phyloP scores from a whole-genome alignment of 2,113 vertebrate genomes.

The Elephas maximus region DNA sequence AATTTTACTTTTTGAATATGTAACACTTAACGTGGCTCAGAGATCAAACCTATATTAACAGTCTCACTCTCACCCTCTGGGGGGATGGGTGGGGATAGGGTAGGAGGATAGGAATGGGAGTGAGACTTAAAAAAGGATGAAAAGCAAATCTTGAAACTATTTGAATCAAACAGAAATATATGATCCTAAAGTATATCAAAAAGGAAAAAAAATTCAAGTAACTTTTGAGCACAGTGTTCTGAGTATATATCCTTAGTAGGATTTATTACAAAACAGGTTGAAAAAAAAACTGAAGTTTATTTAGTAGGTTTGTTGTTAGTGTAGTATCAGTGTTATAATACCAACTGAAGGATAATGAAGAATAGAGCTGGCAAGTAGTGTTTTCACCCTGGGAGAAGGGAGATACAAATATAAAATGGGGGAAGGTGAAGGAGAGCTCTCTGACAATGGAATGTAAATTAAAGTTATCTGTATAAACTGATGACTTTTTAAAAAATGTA shows the following conservation, averaged over 20 bases:
- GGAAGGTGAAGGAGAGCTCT: not conserved
- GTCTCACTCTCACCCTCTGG: not conserved
- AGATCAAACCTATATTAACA: slow-evolving; percentile 5
- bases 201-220: slow-evolving; percentile 3
- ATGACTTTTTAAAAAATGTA: no score
- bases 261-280: not conserved
- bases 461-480: not conserved
- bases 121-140: slow-evolving; percentile 31
- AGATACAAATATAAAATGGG: slow-evolving; percentile 2
- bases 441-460: not conserved
- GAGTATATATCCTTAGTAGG: not conserved
- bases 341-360: not conserved
- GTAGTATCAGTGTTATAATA: not conserved
- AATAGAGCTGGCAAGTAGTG: not conserved
- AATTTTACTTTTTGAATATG: not conserved
- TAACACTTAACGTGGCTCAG: not conserved
- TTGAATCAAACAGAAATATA: not conserved
- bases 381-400: not conserved
- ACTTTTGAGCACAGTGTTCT: not conserved
- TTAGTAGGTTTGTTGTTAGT: not conserved
- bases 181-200: not conserved
- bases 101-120: not conserved
- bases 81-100: not conserved
- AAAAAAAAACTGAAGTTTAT: slow-evolving; percentile 20
- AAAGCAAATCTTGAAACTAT: not conserved